Evolutionary conservation across 2,797 vertebrate genomes (phyloP), one percentile per base, ranked within the genome.

Genomic region (Anguilla pacifica): DNA sequence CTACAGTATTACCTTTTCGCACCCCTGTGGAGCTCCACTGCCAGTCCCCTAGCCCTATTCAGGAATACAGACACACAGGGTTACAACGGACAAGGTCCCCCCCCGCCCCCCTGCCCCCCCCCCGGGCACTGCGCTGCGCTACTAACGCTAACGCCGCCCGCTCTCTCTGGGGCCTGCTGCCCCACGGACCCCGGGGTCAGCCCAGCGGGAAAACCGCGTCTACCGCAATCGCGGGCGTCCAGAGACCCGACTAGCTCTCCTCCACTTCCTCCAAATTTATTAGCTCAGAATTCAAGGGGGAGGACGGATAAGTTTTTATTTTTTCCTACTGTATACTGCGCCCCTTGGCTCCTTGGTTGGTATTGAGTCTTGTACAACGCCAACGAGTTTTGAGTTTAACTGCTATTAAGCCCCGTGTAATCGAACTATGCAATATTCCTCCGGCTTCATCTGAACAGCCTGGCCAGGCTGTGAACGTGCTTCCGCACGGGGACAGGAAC

Each of bases 21-120:
- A 93, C 92, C 94, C 92, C 94, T 93, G 94, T 93, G 92, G 95
- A 92, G 94, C 94, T 96, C 95, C 95, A 96, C 94, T 95, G 94
- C 95, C 95, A 95, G 94, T 95, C 94, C 94, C 93, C 93, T 95
- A 95, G 87, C 91, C 95, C 95, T 96, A 95, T 94, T 96, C 92
- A 93, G 92, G 92, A 93, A 95, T 94, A 95, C 93, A 95, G 94
- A 96, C 94, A 96, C 91, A 95, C 92, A 92, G 88, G 90, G 93
- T 93, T 96, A 94, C 91, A 91, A 90, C 25, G 93, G 94, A 89
- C 92, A 90, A 35, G 35, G 35, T 1, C 70, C 11, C 11, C 28
- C 70, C 31, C 31, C 31, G 13, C 10, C 31, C 70, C 11, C 11
- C 28, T 10, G 0, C 10, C 31, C 70, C 11, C 11, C n/a, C 70